Conservation (phyloP, 2,797 vertebrate species). For the Platalea minor region DNA sequence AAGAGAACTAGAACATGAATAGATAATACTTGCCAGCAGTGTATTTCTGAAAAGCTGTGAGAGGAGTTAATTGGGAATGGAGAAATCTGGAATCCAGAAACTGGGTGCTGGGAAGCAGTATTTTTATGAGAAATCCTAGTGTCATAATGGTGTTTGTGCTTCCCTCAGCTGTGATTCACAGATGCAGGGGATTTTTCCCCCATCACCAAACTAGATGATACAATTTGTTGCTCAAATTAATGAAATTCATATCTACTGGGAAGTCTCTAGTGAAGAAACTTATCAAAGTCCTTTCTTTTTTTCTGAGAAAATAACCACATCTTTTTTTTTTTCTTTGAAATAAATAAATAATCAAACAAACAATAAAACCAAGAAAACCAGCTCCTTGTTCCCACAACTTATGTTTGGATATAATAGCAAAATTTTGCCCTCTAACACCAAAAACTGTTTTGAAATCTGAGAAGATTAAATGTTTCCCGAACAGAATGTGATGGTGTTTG, state of each 20-base stretch:
- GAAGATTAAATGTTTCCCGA: neutral
- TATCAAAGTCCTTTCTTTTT: neutral
- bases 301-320: neutral
- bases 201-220: neutral
- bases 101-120: neutral
- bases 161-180: neutral
- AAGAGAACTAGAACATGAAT: neutral
- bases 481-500: neutral
- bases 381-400: neutral
- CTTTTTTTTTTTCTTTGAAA: neutral
- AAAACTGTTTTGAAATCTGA: slow-evolving; percentile 18
- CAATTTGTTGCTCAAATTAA: neutral
- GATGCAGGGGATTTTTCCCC: neutral
- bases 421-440: neutral
- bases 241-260: neutral
- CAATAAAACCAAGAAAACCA: neutral
- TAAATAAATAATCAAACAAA: neutral
- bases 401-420: neutral
- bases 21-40: neutral
- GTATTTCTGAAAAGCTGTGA: neutral
- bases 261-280: neutral
- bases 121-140: neutral
- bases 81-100: neutral
- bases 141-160: neutral
- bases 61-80: neutral